Conservation (phyloP, 2,113 vertebrate species). For the Ahaetulla prasina region DNA sequence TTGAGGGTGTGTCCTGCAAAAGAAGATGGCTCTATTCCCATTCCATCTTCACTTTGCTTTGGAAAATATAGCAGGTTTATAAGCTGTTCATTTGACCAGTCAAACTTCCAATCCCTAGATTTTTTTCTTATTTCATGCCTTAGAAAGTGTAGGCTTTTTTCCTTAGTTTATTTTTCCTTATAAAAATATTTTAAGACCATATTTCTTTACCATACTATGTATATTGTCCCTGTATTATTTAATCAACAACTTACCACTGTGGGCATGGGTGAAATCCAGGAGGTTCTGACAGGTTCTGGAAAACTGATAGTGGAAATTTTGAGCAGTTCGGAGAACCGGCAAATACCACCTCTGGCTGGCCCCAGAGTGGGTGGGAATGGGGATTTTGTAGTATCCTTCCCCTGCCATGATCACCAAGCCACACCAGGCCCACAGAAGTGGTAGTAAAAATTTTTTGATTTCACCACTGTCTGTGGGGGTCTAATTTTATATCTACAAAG, state of each 20-base stretch:
- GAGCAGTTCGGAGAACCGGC: too few relatives aligned
- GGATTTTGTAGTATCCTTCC: too few relatives aligned
- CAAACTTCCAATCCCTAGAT: neutral
- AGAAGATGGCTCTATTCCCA: neutral
- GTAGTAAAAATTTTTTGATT: too few relatives aligned
- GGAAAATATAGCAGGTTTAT: neutral
- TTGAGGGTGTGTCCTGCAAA: neutral
- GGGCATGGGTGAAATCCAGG: too few relatives aligned
- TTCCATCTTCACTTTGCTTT: neutral
- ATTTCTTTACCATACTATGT: neutral
- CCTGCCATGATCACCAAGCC: too few relatives aligned
- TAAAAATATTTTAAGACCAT: neutral
- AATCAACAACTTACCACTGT: neutral
- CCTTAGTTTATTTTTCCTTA: neutral
- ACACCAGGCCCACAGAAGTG: too few relatives aligned
- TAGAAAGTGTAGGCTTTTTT: neutral
- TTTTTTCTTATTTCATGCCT: neutral
- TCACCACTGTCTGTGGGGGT: neutral
- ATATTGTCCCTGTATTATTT: neutral
- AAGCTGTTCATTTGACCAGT: neutral
- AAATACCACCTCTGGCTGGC: too few relatives aligned
- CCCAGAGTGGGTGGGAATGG: too few relatives aligned
- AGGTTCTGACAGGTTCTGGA: too few relatives aligned
- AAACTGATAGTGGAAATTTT: too few relatives aligned
- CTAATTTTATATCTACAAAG: neutral